Evolutionary conservation across 1,140 invertebrate genomes (phyloP), one percentile per base, ranked within the genome.

Genomic region (Solenopsis invicta): DNA sequence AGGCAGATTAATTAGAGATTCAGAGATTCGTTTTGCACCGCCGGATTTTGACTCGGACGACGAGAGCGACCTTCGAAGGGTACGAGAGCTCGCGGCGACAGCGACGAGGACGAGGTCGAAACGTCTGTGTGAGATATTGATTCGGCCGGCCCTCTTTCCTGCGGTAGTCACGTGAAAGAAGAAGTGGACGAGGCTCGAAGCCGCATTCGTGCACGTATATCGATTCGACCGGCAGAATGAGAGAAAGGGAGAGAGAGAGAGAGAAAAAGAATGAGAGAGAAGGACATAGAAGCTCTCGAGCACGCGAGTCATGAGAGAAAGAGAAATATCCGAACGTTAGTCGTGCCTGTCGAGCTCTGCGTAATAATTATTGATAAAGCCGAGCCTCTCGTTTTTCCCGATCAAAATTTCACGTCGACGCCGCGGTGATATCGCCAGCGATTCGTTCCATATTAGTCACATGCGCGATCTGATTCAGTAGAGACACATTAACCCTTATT

Each of bases 181-280:
- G 90, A 91, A 91, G 89, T 91, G 90, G 89, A 91, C 89, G 90
- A 88, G 86, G 88, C 90, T 90, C 84, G 90, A 91, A 91, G 90
- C 90, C 90, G 90, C 90, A 91, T 91, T 91, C 90, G 90, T 91
- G 89, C 90, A 91, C 89, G 90, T 91, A 87, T 91, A 91, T 91
- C 89, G 90, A 91, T 91, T 91, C 84, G 85, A 91, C 84, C 85
- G 87, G 86, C 67, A 78, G 75, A 81, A 62, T 48, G 16, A 76
- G 37, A 84, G 89, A 71, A 24, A 24, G 80, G 78, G 77, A 69
- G 64, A 48, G 48, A 69, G 54, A 50, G 54, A 41, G 18, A 66
- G 64, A 41, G 52, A 2, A 48, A 41, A 9, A 16, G n/a, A 75
- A 16, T 13, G 29, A 45, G 66, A 54, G 37, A 69, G 61, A 66